Base-by-base conservation (phyloP, 2,888 invertebrate species). In the Itoplectis maculator region DNA sequence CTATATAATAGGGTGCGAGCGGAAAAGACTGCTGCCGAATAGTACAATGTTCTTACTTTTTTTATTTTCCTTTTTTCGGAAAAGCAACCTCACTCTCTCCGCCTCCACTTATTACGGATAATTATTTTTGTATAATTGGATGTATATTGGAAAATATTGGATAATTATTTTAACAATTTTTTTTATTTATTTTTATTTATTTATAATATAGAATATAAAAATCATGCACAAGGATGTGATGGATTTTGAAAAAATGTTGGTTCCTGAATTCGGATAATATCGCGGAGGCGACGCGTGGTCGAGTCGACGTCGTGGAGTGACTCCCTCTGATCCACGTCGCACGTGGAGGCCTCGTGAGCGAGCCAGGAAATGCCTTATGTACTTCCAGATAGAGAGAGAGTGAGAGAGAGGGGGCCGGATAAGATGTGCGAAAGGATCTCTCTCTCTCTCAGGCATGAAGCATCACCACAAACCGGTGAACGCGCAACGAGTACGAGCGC, bases 401-500 rank as follows among this genome's bases (percentile, higher is more conserved):
- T n/a, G 29, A 29, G 29, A 40, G 37, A 74, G 45, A 69, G 51
- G 40, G 66, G 40, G 66, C 40, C 37, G 75, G 49, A 76, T 63
- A 72, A 79, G 79, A 79, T 73, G 79, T 70, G 82, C 79, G 51
- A 45, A 73, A 73, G 69, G 80, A 77, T 83, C 76, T 20, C 47
- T 61, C 76, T 20, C 47, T 61, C 20, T 23, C 40, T 18, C 29
- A 29, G 56, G 65, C 18, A 40, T 59, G 63, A 56, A 40, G 68
- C 54, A 73, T 69, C 68, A 66, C 54, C 68, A 20, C 54, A 68
- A 69, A 63, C 20, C 61, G 9, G 47, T 2, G 8, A 20, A 63
- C 61, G 47, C 9, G n/a, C n/a, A 75, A 6, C 63, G 29, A 73
- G 18, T 35, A 47, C 74, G 59, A 76, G 79, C 74, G n/a, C n/a